phyloP scores from a whole-genome alignment of 2,888 invertebrate genomes.

The Parasteatoda lunata region DNA sequence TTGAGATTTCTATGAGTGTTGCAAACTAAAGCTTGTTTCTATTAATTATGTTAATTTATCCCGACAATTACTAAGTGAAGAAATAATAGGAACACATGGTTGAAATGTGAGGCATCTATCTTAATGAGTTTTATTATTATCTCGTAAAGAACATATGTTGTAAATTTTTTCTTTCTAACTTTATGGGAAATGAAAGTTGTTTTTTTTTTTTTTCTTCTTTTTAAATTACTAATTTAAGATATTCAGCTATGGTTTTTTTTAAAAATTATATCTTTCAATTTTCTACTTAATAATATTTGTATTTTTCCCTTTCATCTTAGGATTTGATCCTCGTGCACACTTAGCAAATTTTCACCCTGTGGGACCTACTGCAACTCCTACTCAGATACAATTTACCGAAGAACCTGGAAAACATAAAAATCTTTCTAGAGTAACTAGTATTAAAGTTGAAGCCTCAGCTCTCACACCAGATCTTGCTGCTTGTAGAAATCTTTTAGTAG shows the following conservation, averaged over 20 bases:
- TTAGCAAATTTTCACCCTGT: conserved; percentile 68
- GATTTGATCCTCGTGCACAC: conserved; percentile 69
- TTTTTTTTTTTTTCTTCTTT: background rate
- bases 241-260: background rate
- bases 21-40: too few species aligned
- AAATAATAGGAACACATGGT: too few species aligned
- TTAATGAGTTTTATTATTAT: too few species aligned
- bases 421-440: conserved; percentile 43
- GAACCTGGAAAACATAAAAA: conserved; percentile 62
- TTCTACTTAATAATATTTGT: background rate
- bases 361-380: conserved; percentile 55
- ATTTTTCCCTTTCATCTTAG: conserved; percentile 25
- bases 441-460: conserved; percentile 62
- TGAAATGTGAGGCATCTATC: too few species aligned
- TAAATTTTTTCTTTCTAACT: background rate
- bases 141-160: too few species aligned
- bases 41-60: too few species aligned
- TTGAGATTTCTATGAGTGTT: too few species aligned
- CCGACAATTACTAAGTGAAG: too few species aligned
- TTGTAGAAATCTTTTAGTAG: conserved; percentile 61
- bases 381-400: conserved; percentile 61
- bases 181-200: background rate
- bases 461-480: conserved; percentile 62
- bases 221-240: background rate
- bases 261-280: background rate